Conservation (phyloP, 2,797 vertebrate genomes). For the Mastacembelus armatus region DNA sequence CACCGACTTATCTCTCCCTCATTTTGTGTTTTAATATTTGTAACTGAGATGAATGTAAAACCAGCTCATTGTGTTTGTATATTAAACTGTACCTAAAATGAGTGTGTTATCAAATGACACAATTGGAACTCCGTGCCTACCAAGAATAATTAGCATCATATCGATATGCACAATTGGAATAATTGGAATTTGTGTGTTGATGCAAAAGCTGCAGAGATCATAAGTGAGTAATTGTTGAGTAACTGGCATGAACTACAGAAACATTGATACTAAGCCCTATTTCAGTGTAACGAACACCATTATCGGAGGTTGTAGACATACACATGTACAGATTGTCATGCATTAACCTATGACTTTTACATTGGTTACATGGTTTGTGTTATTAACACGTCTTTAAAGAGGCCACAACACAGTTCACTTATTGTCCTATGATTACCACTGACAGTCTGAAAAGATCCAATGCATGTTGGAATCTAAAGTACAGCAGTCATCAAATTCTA, state of each 20-base stretch:
- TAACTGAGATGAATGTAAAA: not conserved
- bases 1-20: not conserved
- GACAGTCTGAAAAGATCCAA: constrained; percentile 30
- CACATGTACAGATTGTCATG: constrained; percentile 89
- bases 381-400: constrained; percentile 57
- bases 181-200: constrained; percentile 27
- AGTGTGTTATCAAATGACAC: too few relatives aligned
- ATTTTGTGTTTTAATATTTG: not conserved
- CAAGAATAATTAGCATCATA: constrained; percentile 22
- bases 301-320: constrained; percentile 67
- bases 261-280: constrained; percentile 67
- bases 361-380: constrained; percentile 61
- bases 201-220: too few relatives aligned
- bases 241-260: constrained; percentile 48
- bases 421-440: constrained; percentile 39
- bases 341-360: constrained; percentile 83
- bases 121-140: too few relatives aligned
- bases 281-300: constrained; percentile 68
- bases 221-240: too few relatives aligned
- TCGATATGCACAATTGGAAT: constrained; percentile 47
- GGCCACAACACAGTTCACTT: constrained; percentile 54
- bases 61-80: too few relatives aligned
- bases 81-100: too few relatives aligned
- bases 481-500: constrained; percentile 24
- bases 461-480: constrained; percentile 18